Percentiles rank a stretch among this genome's conserved stretches.
phyloP scores from a whole-genome alignment of 2,888 invertebrate species.

The Conistra vaccinii region DNA sequence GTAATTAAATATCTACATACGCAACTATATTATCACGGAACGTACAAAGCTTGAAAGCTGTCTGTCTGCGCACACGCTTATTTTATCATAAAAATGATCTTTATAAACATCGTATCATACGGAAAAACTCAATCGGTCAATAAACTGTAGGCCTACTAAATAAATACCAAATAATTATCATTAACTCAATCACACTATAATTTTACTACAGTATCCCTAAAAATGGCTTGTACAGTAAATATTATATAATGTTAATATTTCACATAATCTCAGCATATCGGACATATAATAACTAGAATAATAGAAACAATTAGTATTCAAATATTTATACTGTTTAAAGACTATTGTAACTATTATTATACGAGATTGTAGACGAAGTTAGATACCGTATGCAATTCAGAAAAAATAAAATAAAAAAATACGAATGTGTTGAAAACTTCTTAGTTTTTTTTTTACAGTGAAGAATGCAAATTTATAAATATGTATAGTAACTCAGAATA shows the following conservation, averaged over 20 bases:
- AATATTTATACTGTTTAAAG: constrained; percentile 66
- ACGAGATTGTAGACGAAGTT: constrained; percentile 32
- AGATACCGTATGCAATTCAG: constrained; percentile 53
- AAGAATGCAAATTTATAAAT: background rate
- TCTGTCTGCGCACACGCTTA: background rate
- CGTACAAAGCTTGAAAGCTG: background rate
- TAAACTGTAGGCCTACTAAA: background rate
- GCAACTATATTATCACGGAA: background rate
- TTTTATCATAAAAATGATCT: background rate
- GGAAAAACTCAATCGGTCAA: background rate
- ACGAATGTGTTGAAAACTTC: background rate
- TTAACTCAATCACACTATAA: background rate
- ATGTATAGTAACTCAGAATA: background rate
- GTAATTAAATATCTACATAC: background rate
- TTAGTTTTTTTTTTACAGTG: background rate
- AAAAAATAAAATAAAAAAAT: background rate
- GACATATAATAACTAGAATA: constrained; percentile 39
- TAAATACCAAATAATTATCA: background rate
- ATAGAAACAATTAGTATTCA: constrained; percentile 63
- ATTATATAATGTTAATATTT: constrained; percentile 25
- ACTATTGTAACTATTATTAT: constrained; percentile 51
- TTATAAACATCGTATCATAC: background rate
- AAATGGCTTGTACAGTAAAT: background rate
- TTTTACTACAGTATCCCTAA: background rate
- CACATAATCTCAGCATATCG: constrained; percentile 69